Percentiles rank a stretch among this genome's conserved stretches.
phyloP scores from a whole-genome alignment of 1,140 invertebrate species.

The Drosophila carrolli region DNA sequence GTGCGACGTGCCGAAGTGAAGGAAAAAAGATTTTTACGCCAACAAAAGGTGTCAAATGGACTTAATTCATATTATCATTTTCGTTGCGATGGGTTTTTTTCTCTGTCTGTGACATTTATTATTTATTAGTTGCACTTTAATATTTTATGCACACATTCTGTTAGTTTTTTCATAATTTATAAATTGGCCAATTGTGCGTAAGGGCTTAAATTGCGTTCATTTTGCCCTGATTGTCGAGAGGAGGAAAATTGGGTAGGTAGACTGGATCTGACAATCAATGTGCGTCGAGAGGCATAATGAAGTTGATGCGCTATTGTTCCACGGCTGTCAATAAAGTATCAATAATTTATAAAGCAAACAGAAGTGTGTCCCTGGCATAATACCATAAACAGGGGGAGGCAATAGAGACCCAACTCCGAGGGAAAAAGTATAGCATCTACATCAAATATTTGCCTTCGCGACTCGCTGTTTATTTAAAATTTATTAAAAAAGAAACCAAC shows the following conservation, averaged over 20 bases:
- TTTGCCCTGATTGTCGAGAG: constrained; percentile 30
- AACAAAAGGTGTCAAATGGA: constrained; percentile 78
- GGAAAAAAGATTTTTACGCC: constrained; percentile 59
- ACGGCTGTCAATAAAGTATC: constrained; percentile 78
- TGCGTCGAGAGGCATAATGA: constrained; percentile 51
- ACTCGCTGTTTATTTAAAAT: constrained; percentile 76
- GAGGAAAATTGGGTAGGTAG: constrained; percentile 2
- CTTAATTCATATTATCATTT: constrained; percentile 65
- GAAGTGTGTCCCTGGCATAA: constrained; percentile 62
- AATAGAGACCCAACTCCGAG: constrained; percentile 25
- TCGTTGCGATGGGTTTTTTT: constrained; percentile 9
- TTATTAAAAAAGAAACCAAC: constrained; percentile 74
- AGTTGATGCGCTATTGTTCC: constrained; percentile 45
- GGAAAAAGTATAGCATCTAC: constrained; percentile 54
- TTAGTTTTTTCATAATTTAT: constrained; percentile 46
- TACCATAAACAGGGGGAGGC: constrained; percentile 44
- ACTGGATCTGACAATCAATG: constrained; percentile 47
- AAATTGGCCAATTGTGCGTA: constrained; percentile 46
- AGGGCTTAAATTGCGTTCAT: constrained; percentile 30
- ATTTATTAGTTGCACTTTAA: constrained; percentile 74
- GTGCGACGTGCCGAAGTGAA: constrained; percentile 41
- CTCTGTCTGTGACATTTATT: constrained; percentile 56
- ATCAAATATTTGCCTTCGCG: constrained; percentile 75
- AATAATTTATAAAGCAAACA: constrained; percentile 83
- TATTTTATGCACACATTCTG: constrained; percentile 59